These are phyloP conservation scores for Mola mola DNA, from an alignment of 2,113 vertebrate species.

Conservation along the genomic window DNA sequence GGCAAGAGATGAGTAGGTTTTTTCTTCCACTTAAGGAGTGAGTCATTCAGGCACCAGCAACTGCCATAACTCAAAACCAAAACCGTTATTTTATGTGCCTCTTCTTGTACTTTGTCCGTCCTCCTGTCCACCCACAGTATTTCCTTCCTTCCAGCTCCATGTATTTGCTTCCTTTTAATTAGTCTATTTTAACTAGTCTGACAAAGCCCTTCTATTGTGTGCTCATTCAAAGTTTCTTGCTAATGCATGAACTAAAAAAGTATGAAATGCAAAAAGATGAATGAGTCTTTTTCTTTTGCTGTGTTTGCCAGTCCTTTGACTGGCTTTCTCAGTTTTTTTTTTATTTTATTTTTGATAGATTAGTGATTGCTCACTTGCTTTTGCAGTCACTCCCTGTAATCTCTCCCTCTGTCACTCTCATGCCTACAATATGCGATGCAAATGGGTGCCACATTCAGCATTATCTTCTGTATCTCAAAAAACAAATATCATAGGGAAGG, in stretches of 20 bases:
- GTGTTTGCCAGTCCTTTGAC: constrained; percentile 40
- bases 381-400: constrained; percentile 31
- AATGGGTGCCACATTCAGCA: constrained; percentile 25
- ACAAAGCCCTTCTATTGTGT: constrained; percentile 41
- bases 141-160: constrained; percentile 4
- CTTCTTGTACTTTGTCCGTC: constrained; percentile 10
- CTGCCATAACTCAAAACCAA: constrained; percentile 37
- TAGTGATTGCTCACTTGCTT: constrained; percentile 36
- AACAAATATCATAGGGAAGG: neutral
- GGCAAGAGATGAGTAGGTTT: constrained; percentile 32
- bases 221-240: constrained; percentile 40
- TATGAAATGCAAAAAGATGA: constrained; percentile 24
- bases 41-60: constrained; percentile 47
- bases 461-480: constrained; percentile 16
- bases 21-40: constrained; percentile 17
- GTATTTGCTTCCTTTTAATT: constrained; percentile 58
- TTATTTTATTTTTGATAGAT: constrained; percentile 28
- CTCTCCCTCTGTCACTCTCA: constrained; percentile 14
- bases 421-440: constrained; percentile 29
- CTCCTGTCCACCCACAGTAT: constrained; percentile 35
- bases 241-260: constrained; percentile 21
- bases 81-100: constrained; percentile 28
- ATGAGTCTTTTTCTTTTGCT: constrained; percentile 24
- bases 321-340: constrained; percentile 26
- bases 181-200: constrained; percentile 44